Percentiles rank a stretch among this genome's conserved stretches.
phyloP scores from a whole-genome alignment of 2,113 vertebrate species.

The Daubentonia madagascariensis region DNA sequence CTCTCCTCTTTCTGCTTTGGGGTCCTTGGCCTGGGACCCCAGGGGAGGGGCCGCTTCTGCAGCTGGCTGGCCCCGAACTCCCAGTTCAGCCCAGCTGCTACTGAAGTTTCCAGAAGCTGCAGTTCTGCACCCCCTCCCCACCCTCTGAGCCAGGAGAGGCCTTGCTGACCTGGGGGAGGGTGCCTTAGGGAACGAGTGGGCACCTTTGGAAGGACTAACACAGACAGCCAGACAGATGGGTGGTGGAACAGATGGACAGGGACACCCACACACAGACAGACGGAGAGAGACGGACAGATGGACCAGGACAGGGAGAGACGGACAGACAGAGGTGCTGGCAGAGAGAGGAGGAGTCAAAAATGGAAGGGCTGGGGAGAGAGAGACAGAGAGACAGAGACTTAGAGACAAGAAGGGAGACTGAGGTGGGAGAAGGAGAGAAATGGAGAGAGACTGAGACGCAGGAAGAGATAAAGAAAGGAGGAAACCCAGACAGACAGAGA shows the following conservation, averaged over 20 bases:
- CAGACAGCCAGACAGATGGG: slow-evolving; percentile 74
- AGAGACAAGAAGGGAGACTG: background rate
- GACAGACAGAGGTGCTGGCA: slow-evolving; percentile 48
- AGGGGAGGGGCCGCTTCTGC: slow-evolving; percentile 65
- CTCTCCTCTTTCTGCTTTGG: slow-evolving; percentile 49
- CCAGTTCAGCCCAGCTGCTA: slow-evolving; percentile 71
- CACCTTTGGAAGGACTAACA: slow-evolving; percentile 60
- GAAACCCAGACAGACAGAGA: slow-evolving; percentile 27
- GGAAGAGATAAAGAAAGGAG: slow-evolving; percentile 49
- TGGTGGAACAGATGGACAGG: slow-evolving; percentile 71
- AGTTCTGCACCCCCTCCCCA: background rate
- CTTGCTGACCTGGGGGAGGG: slow-evolving; percentile 66
- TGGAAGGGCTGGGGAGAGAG: background rate
- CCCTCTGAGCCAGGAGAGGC: slow-evolving; percentile 37
- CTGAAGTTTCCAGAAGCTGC: slow-evolving; percentile 74
- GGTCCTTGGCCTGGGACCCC: slow-evolving; percentile 71
- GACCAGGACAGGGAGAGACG: slow-evolving; percentile 66
- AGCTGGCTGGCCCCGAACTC: slow-evolving; percentile 72
- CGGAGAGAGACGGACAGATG: slow-evolving; percentile 74
- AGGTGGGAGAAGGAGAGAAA: slow-evolving; percentile 8
- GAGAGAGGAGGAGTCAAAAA: background rate
- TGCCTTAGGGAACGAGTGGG: slow-evolving; percentile 33
- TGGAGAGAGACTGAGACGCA: background rate
- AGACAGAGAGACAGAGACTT: background rate
- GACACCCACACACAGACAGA: slow-evolving; percentile 67